These are phyloP conservation scores for Heterohyrax brucei DNA, from an alignment of 2,797 vertebrate species.

Conservation along the genomic window DNA sequence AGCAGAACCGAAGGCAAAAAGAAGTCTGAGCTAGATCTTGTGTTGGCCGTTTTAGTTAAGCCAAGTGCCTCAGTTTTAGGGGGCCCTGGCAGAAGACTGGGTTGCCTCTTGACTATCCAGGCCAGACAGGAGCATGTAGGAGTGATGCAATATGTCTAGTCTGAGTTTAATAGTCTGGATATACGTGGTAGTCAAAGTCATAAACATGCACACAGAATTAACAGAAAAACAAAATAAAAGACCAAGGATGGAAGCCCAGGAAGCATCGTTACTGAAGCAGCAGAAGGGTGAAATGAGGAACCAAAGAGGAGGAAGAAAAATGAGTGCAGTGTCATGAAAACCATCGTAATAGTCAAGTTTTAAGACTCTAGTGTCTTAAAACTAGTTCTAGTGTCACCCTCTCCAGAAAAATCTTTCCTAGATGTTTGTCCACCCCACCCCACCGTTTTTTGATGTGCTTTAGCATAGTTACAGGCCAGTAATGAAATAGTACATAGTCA, in stretches of 20 bases:
- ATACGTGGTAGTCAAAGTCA: background rate
- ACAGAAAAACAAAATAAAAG: background rate
- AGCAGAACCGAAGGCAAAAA: too few species aligned
- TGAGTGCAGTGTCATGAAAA: background rate
- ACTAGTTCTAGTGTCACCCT: background rate
- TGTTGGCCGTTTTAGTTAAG: too few species aligned
- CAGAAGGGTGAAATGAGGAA: background rate
- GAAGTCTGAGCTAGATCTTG: too few species aligned
- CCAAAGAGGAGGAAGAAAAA: background rate
- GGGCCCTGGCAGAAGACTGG: background rate
- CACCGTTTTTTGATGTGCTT: background rate
- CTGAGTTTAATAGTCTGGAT: background rate
- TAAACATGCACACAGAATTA: background rate
- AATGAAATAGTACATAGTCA: background rate
- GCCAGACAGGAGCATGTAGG: background rate
- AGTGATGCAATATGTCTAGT: background rate
- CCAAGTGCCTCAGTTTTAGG: too few species aligned
- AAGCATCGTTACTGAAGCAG: background rate
- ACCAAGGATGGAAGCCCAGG: background rate
- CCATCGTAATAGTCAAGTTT: background rate
- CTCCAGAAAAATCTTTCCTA: background rate
- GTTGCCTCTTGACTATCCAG: background rate
- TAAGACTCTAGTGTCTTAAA: background rate
- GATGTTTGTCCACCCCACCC: too few species aligned
- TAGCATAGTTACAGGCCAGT: background rate